Conservation (phyloP, 2,888 invertebrate species). For the Folsomia manolachei region DNA sequence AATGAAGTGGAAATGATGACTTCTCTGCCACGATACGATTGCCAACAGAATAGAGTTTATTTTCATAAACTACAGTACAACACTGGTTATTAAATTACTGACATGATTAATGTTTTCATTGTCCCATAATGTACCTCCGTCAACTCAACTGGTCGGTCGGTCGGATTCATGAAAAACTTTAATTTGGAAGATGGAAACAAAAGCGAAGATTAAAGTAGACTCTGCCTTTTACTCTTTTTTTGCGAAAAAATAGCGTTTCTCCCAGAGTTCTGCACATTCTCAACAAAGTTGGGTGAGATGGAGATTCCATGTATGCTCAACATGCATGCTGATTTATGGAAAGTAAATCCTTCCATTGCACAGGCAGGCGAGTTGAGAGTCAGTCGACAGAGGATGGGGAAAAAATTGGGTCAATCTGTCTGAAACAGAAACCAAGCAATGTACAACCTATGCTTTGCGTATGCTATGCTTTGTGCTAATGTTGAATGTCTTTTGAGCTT, state of each 20-base stretch:
- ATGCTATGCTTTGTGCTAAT: neutral
- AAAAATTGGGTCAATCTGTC: constrained; percentile 20
- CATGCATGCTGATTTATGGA: constrained; percentile 21
- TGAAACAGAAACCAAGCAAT: constrained; percentile 11
- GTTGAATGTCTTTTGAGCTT: neutral
- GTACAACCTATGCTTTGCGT: too few species aligned
- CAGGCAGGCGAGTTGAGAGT: too few species aligned
- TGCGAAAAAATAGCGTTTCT: neutral
- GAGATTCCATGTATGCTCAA: constrained; percentile 12
- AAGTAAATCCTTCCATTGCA: neutral
- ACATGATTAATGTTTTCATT: neutral
- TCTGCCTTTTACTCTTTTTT: neutral
- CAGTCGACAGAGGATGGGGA: neutral
- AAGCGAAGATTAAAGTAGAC: neutral
- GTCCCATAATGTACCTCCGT: neutral
- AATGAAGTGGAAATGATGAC: neutral
- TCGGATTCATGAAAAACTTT: too few species aligned
- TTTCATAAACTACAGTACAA: too few species aligned
- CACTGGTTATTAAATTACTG: neutral
- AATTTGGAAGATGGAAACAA: neutral
- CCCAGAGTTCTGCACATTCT: too few species aligned
- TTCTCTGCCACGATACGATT: neutral
- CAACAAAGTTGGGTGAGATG: constrained; percentile 2
- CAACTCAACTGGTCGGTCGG: too few species aligned
- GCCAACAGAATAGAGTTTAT: too few species aligned